Percentiles rank a stretch among this genome's conserved stretches.
These are phyloP conservation scores for Astyanax mexicanus DNA, from an alignment of 2,797 vertebrate genomes.

Conservation along the genomic window DNA sequence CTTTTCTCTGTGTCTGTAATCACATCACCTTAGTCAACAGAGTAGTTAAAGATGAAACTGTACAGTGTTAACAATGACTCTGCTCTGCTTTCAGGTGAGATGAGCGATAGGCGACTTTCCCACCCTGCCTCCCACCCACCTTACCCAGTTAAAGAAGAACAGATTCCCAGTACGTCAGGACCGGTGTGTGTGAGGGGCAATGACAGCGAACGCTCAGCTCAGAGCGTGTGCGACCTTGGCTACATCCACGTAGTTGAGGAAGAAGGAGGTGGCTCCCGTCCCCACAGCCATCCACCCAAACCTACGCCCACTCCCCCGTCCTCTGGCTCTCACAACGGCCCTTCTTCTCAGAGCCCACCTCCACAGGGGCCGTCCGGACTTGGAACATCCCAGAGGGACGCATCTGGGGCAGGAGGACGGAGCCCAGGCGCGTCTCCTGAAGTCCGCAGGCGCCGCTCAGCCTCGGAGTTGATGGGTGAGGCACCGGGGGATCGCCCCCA, in stretches of 20 bases:
- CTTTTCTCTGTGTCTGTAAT: too few relatives aligned
- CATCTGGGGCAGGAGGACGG: constrained; percentile 52
- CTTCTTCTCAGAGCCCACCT: constrained; percentile 55
- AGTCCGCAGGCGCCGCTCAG: constrained; percentile 66
- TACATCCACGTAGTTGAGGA: constrained; percentile 74
- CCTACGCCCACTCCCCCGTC: constrained; percentile 68
- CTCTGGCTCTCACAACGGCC: constrained; percentile 63
- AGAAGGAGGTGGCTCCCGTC: constrained; percentile 64
- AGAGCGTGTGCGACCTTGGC: constrained; percentile 72
- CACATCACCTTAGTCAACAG: too few relatives aligned
- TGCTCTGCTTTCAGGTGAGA: constrained; percentile 44
- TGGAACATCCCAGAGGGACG: constrained; percentile 22
- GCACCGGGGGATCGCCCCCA: constrained; percentile 77
- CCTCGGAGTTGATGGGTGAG: constrained; percentile 62
- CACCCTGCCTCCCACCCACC: constrained; percentile 52
- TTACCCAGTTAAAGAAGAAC: constrained; percentile 81
- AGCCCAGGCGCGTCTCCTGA: constrained; percentile 60
- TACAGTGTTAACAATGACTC: not conserved
- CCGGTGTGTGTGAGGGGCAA: constrained; percentile 55
- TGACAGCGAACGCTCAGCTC: constrained; percentile 67
- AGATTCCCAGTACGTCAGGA: constrained; percentile 58
- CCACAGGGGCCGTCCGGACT: constrained; percentile 58
- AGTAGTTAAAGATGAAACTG: not conserved
- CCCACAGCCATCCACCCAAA: constrained; percentile 69
- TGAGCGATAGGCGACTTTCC: constrained; percentile 66